These are phyloP conservation scores for Squalus acanthias DNA, from an alignment of 2,797 vertebrate species.

Conservation along the genomic window DNA sequence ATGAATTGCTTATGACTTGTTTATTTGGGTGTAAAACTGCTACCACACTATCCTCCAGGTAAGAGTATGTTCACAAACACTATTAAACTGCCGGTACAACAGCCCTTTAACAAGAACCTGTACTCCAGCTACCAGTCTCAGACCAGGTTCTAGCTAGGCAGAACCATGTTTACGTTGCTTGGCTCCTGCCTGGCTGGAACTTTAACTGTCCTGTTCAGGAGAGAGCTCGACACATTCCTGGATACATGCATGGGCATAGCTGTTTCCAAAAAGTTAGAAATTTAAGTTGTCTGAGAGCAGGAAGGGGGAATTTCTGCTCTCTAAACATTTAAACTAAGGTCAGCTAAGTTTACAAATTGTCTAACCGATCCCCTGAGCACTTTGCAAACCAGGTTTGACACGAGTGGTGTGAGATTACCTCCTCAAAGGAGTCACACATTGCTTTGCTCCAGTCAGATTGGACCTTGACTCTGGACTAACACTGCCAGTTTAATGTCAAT, in stretches of 20 bases:
- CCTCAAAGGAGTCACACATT: neutral
- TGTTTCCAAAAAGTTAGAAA: neutral
- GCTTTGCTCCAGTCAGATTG: neutral
- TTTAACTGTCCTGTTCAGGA: constrained; percentile 6
- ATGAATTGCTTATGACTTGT: neutral
- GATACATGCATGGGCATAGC: neutral
- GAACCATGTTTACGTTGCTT: constrained; percentile 4
- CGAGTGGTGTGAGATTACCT: neutral
- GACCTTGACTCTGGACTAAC: neutral
- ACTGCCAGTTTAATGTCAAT: neutral
- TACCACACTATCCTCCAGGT: neutral
- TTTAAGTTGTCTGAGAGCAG: neutral
- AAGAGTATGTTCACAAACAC: neutral
- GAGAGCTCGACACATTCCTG: neutral
- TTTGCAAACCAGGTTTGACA: neutral
- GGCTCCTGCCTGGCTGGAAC: constrained; percentile 20
- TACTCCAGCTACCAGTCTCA: neutral
- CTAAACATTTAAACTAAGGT: constrained; percentile 1
- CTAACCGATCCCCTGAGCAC: neutral
- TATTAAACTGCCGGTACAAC: neutral
- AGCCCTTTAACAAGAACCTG: neutral
- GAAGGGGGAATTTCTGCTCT: neutral
- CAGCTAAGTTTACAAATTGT: neutral
- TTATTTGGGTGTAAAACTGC: neutral
- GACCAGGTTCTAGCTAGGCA: constrained; percentile 20